Percentiles rank a stretch among this genome's conserved stretches.
phyloP scores from a whole-genome alignment of 1,140 invertebrate genomes.

The Aricia agestis region DNA sequence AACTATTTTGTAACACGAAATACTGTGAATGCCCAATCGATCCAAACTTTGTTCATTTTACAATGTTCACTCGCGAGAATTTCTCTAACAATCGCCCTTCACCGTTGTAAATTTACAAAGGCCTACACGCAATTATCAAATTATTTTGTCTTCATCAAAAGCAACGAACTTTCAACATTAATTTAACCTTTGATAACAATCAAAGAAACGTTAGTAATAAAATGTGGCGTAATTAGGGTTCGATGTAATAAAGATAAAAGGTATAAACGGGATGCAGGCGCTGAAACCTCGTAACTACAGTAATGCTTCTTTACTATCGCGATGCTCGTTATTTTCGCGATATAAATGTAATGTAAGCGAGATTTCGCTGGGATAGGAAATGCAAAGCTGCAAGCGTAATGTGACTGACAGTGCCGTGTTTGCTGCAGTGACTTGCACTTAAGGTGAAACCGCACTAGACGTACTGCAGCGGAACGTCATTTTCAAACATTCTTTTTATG shows the following conservation, averaged over 20 bases:
- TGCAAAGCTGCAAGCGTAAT: background rate
- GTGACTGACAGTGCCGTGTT: background rate
- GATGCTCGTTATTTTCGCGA: background rate
- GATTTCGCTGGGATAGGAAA: background rate
- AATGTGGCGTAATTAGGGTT: background rate
- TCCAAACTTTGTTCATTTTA: background rate
- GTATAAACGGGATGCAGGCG: background rate
- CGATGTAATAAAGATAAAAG: background rate
- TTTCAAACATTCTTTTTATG: no score
- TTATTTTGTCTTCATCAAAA: constrained; percentile 1
- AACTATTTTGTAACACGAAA: constrained; percentile 1
- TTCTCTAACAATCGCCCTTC: background rate
- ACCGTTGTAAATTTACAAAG: background rate
- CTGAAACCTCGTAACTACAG: background rate
- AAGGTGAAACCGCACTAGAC: background rate
- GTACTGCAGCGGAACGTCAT: no score
- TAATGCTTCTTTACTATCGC: background rate
- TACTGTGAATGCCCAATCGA: background rate
- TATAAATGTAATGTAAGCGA: background rate
- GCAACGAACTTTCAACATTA: background rate
- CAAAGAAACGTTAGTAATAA: background rate
- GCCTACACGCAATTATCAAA: constrained; percentile 1
- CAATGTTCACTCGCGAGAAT: background rate
- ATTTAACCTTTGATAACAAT: constrained; percentile 3
- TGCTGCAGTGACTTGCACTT: background rate